phyloP scores from a whole-genome alignment of 1,140 invertebrate species.

The Achatina immaculata region DNA sequence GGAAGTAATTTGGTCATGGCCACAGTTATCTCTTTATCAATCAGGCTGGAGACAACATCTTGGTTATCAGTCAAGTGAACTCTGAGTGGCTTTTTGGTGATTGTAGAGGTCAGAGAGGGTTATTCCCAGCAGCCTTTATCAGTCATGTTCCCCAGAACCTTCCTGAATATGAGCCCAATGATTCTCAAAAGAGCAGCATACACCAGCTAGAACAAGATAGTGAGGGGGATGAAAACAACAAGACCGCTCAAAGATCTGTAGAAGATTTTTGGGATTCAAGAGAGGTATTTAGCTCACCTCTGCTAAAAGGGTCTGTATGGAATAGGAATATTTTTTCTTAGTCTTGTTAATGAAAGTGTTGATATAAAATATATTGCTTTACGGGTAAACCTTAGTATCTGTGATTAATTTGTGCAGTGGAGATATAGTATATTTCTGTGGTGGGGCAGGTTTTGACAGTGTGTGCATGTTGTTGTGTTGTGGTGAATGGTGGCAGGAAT shows the following conservation, averaged over 20 bases:
- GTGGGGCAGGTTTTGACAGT: no score
- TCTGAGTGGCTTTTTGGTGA: conserved; percentile 85
- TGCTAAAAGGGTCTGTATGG: no score
- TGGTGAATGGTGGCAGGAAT: no score
- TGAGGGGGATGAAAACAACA: background rate
- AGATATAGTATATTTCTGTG: no score
- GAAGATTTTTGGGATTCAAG: background rate
- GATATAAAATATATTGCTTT: no score
- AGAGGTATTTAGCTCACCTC: no score
- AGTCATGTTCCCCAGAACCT: conserved; percentile 55
- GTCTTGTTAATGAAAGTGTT: no score
- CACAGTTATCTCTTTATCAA: conserved; percentile 28
- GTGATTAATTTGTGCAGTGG: no score
- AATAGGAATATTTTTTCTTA: no score
- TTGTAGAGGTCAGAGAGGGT: conserved; percentile 77
- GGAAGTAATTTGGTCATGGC: no score
- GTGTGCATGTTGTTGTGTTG: no score
- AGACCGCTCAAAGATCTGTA: background rate
- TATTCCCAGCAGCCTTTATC: conserved; percentile 86
- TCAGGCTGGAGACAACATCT: conserved; percentile 79
- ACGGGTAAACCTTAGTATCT: no score
- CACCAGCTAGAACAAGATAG: background rate
- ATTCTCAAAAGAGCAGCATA: background rate
- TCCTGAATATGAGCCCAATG: conserved; percentile 36
- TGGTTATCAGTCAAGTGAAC: conserved; percentile 78